phyloP scores from a whole-genome alignment of 2,888 invertebrate genomes.

The Synergus gifuensis region DNA sequence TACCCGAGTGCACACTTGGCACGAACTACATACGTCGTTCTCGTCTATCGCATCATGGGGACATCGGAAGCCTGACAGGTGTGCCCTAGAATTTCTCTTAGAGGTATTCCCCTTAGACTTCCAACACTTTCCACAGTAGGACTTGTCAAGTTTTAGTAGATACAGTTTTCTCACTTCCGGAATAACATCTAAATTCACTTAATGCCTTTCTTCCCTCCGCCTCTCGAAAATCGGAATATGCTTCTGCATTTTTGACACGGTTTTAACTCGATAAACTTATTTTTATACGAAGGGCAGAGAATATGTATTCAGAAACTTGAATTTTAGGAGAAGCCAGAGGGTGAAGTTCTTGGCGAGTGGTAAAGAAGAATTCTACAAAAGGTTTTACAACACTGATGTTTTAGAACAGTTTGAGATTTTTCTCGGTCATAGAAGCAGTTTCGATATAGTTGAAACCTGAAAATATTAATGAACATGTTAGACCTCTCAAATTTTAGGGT shows the following conservation, averaged over 20 bases:
- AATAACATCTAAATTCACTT: not conserved
- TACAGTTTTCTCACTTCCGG: conserved; percentile 1
- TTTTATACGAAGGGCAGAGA: not conserved
- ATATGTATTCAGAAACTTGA: too few species aligned
- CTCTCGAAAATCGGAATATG: not conserved
- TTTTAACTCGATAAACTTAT: not conserved
- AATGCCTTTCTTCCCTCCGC: not conserved
- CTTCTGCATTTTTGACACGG: not conserved
- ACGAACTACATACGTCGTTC: conserved; percentile 18
- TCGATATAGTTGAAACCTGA: not conserved
- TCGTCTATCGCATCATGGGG: conserved; percentile 8
- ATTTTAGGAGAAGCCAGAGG: too few species aligned
- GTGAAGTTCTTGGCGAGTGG: too few species aligned
- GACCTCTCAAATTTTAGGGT: too few species aligned
- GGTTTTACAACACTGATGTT: too few species aligned
- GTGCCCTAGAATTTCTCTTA: conserved; percentile 1
- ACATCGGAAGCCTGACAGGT: conserved; percentile 31
- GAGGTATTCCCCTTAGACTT: conserved; percentile 11
- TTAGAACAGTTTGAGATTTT: too few species aligned
- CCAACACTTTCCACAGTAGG: not conserved
- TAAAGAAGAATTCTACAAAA: too few species aligned
- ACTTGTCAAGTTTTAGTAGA: not conserved
- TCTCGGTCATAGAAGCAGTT: too few species aligned
- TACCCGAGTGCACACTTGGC: conserved; percentile 14
- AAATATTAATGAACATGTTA: not conserved